Base-by-base conservation (phyloP, 92 coral and sea anemone species). In the Porites cylindrica region DNA sequence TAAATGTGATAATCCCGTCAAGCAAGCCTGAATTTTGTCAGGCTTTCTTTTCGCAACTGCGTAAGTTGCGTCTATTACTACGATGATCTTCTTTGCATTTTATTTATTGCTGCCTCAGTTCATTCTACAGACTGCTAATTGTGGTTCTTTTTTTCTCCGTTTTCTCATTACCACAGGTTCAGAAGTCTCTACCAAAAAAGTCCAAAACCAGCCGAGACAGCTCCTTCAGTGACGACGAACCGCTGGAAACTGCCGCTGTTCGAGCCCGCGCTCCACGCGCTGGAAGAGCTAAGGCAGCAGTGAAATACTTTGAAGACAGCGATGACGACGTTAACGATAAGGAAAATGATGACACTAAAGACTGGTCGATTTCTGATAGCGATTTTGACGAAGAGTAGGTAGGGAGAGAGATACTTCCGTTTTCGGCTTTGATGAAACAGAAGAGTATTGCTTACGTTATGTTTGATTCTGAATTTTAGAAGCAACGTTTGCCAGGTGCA, bases 211-310 rank as follows among this genome's bases (percentile, higher is more conserved):
- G 56, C 62, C 67, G 74, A n/a, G 71, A 66, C 51, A 85, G 80
- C 77, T 79, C 86, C n/a, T n/a, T n/a, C 71, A 79, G 85, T 43
- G 93, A 90, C 24, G 93, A 90, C 0, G 90, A 66, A 70, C 23
- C 79, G 11, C 38, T 68, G 53, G 66, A 78, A 67, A 58, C 32
- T 2, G 67, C 68, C 24, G 47, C 47, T 38, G 66, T 85, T 67
- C 47, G 60, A 64, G 21, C 78, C 38, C 83, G 88, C 56, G 53
- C 61, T 65, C 32, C 83, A 11, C 67, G 87, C 54, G 61, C 80
- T 9, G 68, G 90, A 16, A 73, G 93, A 47, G 66, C 84, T 24
- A 80, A 75, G 72, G 66, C 90, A n/a, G 61, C 87, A 54, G 90
- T 80, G 72, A 85, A 90, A 51, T 90, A 90, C 82, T 77, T 90